Evolutionary conservation across 2,113 vertebrate genomes (phyloP).

Genomic region (Saccopteryx bilineata): DNA sequence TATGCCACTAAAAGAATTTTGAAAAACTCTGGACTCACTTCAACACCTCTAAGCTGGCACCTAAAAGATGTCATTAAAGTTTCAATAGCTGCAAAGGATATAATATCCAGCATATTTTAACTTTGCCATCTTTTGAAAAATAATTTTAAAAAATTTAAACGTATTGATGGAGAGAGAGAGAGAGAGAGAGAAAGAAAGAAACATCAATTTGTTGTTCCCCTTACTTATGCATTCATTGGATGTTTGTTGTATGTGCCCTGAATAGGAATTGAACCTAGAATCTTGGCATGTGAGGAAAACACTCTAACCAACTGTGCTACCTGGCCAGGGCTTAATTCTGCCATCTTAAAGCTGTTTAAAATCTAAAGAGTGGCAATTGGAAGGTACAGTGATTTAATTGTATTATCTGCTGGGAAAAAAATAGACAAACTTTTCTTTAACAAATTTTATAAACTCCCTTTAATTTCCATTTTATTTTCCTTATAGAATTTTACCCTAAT

Average conservation of each 20-base stretch:
- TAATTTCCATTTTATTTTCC: constrained; percentile 41
- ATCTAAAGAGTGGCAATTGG: not conserved
- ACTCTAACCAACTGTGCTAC: too few relatives aligned
- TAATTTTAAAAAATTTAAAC: too few relatives aligned
- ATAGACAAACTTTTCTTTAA: not conserved
- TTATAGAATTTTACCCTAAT: constrained; percentile 4
- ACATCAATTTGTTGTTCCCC: too few relatives aligned
- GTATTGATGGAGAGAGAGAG: too few relatives aligned
- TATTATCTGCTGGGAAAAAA: not conserved
- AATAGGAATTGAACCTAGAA: too few relatives aligned
- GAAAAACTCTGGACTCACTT: not conserved
- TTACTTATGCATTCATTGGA: too few relatives aligned
- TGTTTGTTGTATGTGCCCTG: too few relatives aligned
- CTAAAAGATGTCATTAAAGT: not conserved
- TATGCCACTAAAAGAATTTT: not conserved
- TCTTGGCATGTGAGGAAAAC: too few relatives aligned
- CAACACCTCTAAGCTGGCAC: not conserved
- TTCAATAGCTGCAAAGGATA: not conserved
- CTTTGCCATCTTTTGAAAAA: not conserved
- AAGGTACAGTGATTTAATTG: not conserved
- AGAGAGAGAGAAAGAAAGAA: too few relatives aligned
- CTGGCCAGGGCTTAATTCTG: not conserved
- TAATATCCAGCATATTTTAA: not conserved
- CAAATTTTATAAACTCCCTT: not conserved
- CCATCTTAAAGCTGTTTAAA: not conserved